Evolutionary conservation across 2,888 invertebrate genomes (phyloP).

Genomic region (Hemistola chrysoprasaria): DNA sequence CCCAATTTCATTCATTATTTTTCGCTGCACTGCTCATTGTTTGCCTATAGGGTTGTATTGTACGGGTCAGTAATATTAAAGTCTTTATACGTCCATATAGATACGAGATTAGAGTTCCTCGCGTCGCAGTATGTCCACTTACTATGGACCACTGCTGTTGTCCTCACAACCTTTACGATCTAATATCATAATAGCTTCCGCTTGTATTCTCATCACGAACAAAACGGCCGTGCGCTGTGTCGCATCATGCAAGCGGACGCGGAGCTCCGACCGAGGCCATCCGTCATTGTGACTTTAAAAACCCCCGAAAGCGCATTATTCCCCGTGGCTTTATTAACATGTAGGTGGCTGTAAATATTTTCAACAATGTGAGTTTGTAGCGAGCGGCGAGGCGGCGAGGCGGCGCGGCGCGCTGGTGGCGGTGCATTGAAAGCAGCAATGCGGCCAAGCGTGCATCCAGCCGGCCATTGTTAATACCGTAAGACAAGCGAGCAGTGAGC

Average conservation of each 20-base stretch:
- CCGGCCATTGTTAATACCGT: constrained; percentile 40
- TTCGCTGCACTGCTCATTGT: too few species aligned
- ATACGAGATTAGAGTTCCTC: too few species aligned
- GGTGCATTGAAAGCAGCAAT: constrained; percentile 13
- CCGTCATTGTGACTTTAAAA: constrained; percentile 18
- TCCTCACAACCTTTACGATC: too few species aligned
- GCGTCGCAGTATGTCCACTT: too few species aligned
- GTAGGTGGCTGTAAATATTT: constrained; percentile 29
- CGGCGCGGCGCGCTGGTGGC: constrained; percentile 5
- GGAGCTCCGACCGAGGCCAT: neutral
- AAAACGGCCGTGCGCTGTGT: constrained; percentile 3
- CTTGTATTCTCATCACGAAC: constrained; percentile 12
- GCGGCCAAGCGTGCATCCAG: constrained; percentile 29
- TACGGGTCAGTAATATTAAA: constrained; percentile 13
- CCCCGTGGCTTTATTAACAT: constrained; percentile 15
- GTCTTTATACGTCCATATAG: too few species aligned
- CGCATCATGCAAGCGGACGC: neutral
- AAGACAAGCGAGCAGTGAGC: constrained; percentile 28
- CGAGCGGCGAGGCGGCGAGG: constrained; percentile 8
- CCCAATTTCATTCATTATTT: too few species aligned
- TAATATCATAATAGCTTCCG: neutral
- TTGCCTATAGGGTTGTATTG: too few species aligned
- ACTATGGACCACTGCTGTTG: too few species aligned
- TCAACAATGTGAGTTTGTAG: constrained; percentile 18
- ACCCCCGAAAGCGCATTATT: constrained; percentile 16